These are phyloP conservation scores for Sweltsa coloradensis DNA, from an alignment of 1,140 invertebrate genomes.

Conservation along the genomic window DNA sequence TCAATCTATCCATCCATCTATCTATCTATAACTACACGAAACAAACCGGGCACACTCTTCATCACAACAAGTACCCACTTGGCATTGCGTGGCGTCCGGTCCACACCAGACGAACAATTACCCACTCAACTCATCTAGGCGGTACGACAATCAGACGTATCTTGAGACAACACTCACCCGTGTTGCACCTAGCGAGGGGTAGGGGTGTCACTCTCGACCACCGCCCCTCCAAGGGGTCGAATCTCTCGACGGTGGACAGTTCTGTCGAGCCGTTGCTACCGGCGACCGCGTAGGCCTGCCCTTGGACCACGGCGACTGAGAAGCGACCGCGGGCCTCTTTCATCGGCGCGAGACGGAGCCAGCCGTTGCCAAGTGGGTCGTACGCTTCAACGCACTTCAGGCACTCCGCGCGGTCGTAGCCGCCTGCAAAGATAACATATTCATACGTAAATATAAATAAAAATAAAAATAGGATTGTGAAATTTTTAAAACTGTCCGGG, in stretches of 20 bases:
- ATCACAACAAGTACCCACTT: no score
- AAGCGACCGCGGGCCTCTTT: conserved; percentile 57
- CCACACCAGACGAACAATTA: no score
- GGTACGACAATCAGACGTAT: no score
- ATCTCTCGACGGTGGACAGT: conserved; percentile 52
- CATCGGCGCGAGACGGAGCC: conserved; percentile 56
- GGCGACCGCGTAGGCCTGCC: conserved; percentile 60
- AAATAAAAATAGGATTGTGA: not conserved
- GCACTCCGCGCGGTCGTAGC: conserved; percentile 77
- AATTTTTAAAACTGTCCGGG: no score
- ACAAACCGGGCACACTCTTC: no score
- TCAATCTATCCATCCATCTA: no score
- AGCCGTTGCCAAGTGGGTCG: conserved; percentile 51
- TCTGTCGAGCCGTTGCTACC: conserved; percentile 70
- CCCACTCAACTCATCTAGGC: no score
- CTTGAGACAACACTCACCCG: conserved; percentile 29
- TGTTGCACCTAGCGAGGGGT: conserved; percentile 51
- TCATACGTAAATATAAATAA: conserved; percentile 5
- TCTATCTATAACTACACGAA: no score
- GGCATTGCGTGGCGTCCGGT: no score
- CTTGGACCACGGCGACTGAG: conserved; percentile 51
- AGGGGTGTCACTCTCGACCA: conserved; percentile 52
- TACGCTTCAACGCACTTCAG: conserved; percentile 63
- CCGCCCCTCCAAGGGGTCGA: conserved; percentile 38
- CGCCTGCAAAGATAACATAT: conserved; percentile 40